Base-by-base conservation (phyloP, 2,888 invertebrate genomes). In the Caenorhabditis uteleia region DNA sequence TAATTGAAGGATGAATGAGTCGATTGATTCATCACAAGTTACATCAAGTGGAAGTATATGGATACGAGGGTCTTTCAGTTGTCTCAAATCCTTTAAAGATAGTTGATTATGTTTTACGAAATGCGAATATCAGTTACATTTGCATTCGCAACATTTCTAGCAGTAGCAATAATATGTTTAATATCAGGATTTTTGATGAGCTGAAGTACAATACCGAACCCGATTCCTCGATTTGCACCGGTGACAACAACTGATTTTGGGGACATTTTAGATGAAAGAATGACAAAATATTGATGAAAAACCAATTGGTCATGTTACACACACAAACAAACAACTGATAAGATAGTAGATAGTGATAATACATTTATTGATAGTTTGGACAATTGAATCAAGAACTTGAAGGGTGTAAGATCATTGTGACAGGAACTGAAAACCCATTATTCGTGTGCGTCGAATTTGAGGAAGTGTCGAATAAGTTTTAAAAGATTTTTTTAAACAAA, bases 181-280 rank as follows among this genome's bases (percentile, higher is more conserved):
- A 90, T 89, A 48, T 88, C 88, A 77, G 85, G 23, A 33, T 75
- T 85, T 73, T 58, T 43, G 4, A 77, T 20, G 10, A 73, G 50
- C 78, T 89, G 87, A 85, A 89, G 90, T 36, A 93, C 89, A 78
- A 94, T 87, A 66, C 93, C 92, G 53, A 93, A 86, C 38, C 94
- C 94, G 55, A 94, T 87, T 10, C 94, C 94, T 42, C 93, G 88
- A 84, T 92, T 93, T 65, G 91, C 91, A 39, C 93, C 94, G 38
- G 94, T 94, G 75, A 94, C 90, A 80, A 94, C 85, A 75, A 92
- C 89, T 7, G 39, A 40, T 53, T 23, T 26, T 0, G 62, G 62
- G n/a, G 45, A 38, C 44, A 49, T 50, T 45, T n/a, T n/a, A n/a
- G n/a, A n/a, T n/a, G n/a, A n/a, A n/a, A n/a, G n/a, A n/a, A n/a